Evolutionary conservation across 2,888 invertebrate genomes (phyloP).

Genomic region (Dorcus hopei): DNA sequence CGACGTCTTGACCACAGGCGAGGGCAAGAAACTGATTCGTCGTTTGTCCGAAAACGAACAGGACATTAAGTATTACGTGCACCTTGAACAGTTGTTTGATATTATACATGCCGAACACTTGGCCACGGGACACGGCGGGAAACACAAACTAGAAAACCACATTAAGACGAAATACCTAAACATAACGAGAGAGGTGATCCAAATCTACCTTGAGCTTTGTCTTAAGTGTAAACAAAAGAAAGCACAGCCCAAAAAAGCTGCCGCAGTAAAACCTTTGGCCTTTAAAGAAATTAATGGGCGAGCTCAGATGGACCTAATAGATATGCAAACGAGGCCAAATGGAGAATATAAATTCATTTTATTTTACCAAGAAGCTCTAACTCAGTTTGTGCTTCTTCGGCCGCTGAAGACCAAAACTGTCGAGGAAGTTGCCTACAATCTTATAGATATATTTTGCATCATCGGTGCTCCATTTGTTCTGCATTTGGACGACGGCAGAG

Average conservation of each 20-base stretch:
- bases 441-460: conserved; percentile 23
- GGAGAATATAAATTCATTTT: conserved; percentile 16
- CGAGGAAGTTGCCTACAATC: conserved; percentile 13
- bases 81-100: conserved; percentile 6
- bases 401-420: conserved; percentile 13
- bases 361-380: conserved; percentile 18
- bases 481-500: conserved; percentile 25
- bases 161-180: too few species aligned
- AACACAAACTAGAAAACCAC: too few species aligned
- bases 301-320: background rate
- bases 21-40: background rate
- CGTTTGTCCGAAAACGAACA: background rate
- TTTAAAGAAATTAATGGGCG: too few species aligned
- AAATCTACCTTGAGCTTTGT: too few species aligned
- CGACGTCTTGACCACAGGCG: conserved; percentile 1
- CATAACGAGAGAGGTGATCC: too few species aligned
- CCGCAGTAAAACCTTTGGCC: too few species aligned
- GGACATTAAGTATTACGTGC: conserved; percentile 2
- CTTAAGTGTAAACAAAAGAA: too few species aligned
- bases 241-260: too few species aligned
- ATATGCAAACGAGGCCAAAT: conserved; percentile 10
- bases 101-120: conserved; percentile 2
- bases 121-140: conserved; percentile 2
- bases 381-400: conserved; percentile 18
- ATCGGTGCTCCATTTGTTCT: conserved; percentile 27